These are phyloP conservation scores for Drepana arcuata DNA, from an alignment of 1,140 invertebrate species.

Conservation along the genomic window DNA sequence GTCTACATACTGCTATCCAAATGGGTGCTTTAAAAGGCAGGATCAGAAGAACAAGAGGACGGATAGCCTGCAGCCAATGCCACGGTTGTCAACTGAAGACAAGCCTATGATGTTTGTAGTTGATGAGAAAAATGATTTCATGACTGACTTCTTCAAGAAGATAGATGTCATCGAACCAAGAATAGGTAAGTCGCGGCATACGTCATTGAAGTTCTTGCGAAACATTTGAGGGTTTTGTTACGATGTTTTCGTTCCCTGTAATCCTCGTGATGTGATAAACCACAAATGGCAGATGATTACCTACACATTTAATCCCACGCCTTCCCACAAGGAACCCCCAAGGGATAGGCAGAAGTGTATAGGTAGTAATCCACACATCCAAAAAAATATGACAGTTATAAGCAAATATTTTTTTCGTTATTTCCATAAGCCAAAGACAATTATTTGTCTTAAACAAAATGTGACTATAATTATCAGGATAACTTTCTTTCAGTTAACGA, in stretches of 20 bases:
- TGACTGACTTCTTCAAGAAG: conserved; percentile 5
- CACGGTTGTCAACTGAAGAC: conserved; percentile 16
- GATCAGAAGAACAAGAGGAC: conserved; percentile 13
- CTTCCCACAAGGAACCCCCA: no score
- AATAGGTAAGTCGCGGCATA: background rate
- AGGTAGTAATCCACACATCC: no score
- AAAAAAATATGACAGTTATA: no score
- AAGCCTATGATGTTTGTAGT: conserved; percentile 25
- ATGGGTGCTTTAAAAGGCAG: conserved; percentile 38
- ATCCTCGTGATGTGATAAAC: background rate
- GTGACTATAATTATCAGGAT: background rate
- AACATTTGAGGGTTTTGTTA: background rate
- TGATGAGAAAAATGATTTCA: conserved; percentile 19
- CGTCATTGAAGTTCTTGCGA: background rate
- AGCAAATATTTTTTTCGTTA: background rate
- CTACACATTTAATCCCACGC: no score
- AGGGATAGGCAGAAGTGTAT: no score
- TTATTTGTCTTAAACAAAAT: background rate
- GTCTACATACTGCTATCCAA: conserved; percentile 53
- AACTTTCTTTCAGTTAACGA: conserved; percentile 12
- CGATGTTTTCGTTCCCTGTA: background rate
- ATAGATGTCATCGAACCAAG: conserved; percentile 5
- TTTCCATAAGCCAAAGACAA: background rate
- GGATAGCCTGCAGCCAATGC: conserved; percentile 6
- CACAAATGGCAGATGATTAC: no score